Evolutionary conservation across 1,140 invertebrate genomes (phyloP).

Genomic region (Heliconius himera): DNA sequence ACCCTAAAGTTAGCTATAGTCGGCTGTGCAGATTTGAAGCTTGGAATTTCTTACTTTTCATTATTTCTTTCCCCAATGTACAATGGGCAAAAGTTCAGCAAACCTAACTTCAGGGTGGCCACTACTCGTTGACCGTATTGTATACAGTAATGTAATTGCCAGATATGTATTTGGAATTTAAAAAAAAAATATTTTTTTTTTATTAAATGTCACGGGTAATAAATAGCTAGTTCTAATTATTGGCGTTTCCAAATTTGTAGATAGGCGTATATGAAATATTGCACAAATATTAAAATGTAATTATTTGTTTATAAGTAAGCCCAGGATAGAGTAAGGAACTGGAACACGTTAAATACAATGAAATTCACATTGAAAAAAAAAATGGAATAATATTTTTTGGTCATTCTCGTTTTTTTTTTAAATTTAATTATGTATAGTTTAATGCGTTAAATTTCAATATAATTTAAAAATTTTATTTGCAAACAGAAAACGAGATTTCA

Average conservation of each 20-base stretch:
- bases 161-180: background rate
- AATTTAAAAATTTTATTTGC: too few species aligned
- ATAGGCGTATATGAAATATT: conserved; percentile 59
- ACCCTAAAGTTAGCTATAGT: too few species aligned
- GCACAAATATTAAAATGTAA: conserved; percentile 56
- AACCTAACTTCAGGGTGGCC: too few species aligned
- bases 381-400: background rate
- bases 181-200: background rate
- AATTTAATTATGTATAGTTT: background rate
- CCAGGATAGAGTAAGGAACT: conserved; percentile 19
- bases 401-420: background rate
- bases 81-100: too few species aligned
- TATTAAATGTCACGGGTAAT: background rate
- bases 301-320: conserved; percentile 31
- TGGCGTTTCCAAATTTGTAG: conserved; percentile 45
- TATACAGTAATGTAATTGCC: too few species aligned
- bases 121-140: too few species aligned
- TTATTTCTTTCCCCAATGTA: background rate
- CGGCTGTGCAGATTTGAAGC: too few species aligned
- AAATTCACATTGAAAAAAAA: background rate
- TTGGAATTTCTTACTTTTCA: too few species aligned
- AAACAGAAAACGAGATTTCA: background rate
- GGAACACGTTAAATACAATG: too few species aligned
- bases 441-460: background rate
- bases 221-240: conserved; percentile 26